Percentiles rank a stretch among this genome's conserved stretches.
Evolutionary conservation across 2,888 invertebrate species (phyloP).

Genomic region (Nemotelus nigrinus): DNA sequence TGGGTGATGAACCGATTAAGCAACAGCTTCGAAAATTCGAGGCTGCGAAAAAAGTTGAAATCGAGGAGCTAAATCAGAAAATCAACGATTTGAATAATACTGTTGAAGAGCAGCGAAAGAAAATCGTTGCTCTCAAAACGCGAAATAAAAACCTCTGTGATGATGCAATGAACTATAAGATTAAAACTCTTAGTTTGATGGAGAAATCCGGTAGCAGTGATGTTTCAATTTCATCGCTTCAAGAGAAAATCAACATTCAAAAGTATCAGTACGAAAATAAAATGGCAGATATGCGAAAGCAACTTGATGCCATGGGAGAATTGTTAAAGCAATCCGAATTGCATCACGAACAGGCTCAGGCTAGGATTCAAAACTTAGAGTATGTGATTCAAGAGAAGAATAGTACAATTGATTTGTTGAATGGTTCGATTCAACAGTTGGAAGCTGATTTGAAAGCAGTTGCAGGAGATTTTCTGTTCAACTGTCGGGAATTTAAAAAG

Average conservation of each 20-base stretch:
- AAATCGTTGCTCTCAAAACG: constrained; percentile 74
- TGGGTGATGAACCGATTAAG: constrained; percentile 40
- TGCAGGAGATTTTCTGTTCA: constrained; percentile 62
- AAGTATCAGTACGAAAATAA: constrained; percentile 58
- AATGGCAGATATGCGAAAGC: constrained; percentile 56
- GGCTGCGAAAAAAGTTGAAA: constrained; percentile 67
- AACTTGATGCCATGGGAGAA: constrained; percentile 54
- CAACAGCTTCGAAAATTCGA: constrained; percentile 68
- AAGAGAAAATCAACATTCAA: constrained; percentile 61
- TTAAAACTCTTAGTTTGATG: constrained; percentile 70
- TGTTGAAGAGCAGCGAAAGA: constrained; percentile 71
- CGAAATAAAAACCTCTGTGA: constrained; percentile 75
- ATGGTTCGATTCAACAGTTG: constrained; percentile 55
- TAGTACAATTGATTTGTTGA: constrained; percentile 53
- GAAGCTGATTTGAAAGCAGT: constrained; percentile 60
- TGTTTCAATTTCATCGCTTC: constrained; percentile 71
- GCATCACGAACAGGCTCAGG: constrained; percentile 56
- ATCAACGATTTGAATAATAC: constrained; percentile 68
- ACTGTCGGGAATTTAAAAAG: constrained; percentile 62
- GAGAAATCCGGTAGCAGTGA: constrained; percentile 74
- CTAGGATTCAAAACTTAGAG: constrained; percentile 58
- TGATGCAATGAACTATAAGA: constrained; percentile 70
- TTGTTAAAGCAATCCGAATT: constrained; percentile 54
- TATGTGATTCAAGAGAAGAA: constrained; percentile 55
- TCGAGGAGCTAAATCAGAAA: constrained; percentile 71